Evolutionary conservation across 1,140 invertebrate species (phyloP).

Genomic region (Pomacea maculata): DNA sequence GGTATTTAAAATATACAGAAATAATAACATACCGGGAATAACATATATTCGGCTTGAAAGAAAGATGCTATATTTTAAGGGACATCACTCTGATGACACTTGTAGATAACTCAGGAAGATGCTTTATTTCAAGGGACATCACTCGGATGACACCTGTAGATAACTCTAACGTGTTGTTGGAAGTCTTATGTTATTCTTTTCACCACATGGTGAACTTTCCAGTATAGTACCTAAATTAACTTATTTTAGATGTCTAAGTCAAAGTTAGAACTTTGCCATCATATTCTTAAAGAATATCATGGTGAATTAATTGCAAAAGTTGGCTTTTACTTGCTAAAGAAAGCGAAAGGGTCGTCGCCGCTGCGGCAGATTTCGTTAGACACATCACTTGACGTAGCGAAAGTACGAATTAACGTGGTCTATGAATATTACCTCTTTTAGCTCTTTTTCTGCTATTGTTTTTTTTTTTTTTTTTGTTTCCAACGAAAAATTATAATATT

Average conservation of each 20-base stretch:
- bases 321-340: constrained; percentile 73
- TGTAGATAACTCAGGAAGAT: too few relatives aligned
- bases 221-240: too few relatives aligned
- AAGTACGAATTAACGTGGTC: constrained; percentile 14
- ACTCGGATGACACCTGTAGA: too few relatives aligned
- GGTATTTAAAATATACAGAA: too few relatives aligned
- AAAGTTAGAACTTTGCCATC: constrained; percentile 33
- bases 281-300: constrained; percentile 78
- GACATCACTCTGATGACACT: too few relatives aligned
- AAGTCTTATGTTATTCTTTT: too few relatives aligned
- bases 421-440: neutral
- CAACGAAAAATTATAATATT: neutral
- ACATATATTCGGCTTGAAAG: too few relatives aligned
- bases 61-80: too few relatives aligned
- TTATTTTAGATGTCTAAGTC: constrained; percentile 20
- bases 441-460: neutral
- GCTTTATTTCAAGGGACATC: too few relatives aligned
- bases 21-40: too few relatives aligned
- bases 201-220: too few relatives aligned
- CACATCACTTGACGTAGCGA: constrained; percentile 69
- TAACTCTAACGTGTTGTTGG: too few relatives aligned
- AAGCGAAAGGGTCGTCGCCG: constrained; percentile 73
- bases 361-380: constrained; percentile 71
- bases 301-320: constrained; percentile 77
- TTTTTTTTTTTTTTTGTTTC: neutral